Evolutionary conservation across 30 jellyfish, hydroid and myxozoan species (phyloP), one percentile per base, ranked within the genome.

Genomic region (Hydra vulgaris): DNA sequence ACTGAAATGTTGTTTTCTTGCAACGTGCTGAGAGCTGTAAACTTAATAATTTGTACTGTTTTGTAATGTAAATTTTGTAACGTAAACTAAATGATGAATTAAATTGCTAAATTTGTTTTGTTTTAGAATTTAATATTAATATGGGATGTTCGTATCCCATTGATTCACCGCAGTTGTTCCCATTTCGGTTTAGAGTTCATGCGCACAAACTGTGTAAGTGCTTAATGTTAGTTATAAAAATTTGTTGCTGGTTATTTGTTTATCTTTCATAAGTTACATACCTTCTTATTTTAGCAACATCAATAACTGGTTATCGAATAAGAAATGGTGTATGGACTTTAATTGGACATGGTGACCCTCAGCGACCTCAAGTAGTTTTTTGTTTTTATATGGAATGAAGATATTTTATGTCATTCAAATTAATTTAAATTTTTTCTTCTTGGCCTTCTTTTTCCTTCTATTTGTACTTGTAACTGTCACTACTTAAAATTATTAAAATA

Each of bases 101-200:
- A 40, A 40, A 40, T 40, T 15, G 8, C 0, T 78, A 20, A 21
- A 54, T 78, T 27, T 27, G 70, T 8, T 61, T 82, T 23, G 0
- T 79, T 86, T 20, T 75, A 91, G 98, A 78, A 74, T 85, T 89
- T 83, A 96, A 92, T 53, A 89, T 92, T 27, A 96, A 92, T 26
- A 84, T 89, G 70, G 95, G 96, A 27, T 92, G 98, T 54, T 76
- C 79, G 21, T 92, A 81, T 23, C 84, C 87, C 8, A 86, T 82
- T 20, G 83, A 54, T 70, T 81, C 96, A 25, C 79, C 84, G 19
- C 25, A 23, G 16, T 68, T 92, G 54, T 73, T 84, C 53, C 98
- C 98, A 27, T 92, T 92, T 80, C 92, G 95, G 18, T 93, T 80
- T 25, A 82, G 98, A 16, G 95, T 86, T n/a, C 98, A 92, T 79